Evolutionary conservation across 2,797 vertebrate species (phyloP), one percentile per base, ranked within the genome.

Genomic region (Austrolebias charrua): DNA sequence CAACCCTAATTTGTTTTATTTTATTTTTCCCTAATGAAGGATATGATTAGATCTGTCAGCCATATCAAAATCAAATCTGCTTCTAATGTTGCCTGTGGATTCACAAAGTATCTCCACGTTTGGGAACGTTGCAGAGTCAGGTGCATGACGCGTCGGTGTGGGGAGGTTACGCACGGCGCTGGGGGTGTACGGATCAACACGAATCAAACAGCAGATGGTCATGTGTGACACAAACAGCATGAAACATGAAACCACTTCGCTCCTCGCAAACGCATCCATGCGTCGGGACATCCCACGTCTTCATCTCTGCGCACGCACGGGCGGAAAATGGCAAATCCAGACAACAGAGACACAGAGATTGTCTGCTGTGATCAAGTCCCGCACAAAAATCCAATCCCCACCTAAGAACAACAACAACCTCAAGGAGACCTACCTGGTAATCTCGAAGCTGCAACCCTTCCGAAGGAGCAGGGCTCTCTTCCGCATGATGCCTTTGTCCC

Each of bases 361-460:
- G 46, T n/a, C 35, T 38, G 35, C 7, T 46, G 7, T 47, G 46
- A 19, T 56, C 52, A 33, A 57, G 81, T 72, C 83, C 80, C 71
- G 71, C 44, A 73, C 59, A 59, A 13, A 74, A 45, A 16, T n/a
- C 44, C 18, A 47, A 19, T 18, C 18, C 18, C n/a, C 11, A 18
- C 16, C 16, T 46, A 24, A 57, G 0, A 60, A 59, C 35, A 38
- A 8, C 2, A 10, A 38, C 1, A 2, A 9, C 6, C 31, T 6
- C 4, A 33, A 33, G 31, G 31, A 38, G n/a, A 80, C 89, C 63
- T 89, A 95, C 94, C 94, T 94, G 76, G 92, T 94, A 52, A 95
- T 94, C 89, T 95, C 94, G 80, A 95, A 95, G 87, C 94, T 95
- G 91, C 93, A 95, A 67, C 94, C 94, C 82, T 95, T 95, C 77